Base-by-base conservation (phyloP, 2,888 invertebrate genomes). In the Amiota minor region DNA sequence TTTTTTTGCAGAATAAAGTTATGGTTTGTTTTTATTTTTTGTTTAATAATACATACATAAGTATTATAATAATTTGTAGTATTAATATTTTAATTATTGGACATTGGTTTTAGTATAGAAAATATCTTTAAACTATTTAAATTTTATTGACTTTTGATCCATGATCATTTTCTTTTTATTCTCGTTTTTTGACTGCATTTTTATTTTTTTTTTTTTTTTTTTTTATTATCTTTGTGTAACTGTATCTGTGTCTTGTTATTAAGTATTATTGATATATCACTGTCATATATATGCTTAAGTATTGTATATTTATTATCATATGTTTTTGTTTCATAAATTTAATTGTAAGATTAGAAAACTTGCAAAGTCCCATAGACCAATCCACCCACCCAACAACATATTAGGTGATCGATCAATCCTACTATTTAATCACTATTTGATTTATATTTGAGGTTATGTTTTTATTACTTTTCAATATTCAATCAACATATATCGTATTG, bases 1-100 rank as follows among this genome's bases (percentile, higher is more conserved):
- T 35, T 35, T 35, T 35, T 35, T 85, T 80, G 86, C 80, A 83
- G 75, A 80, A 78, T 85, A 78, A 78, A 81, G 79, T 75, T 81
- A 81, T 84, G 83, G 83, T 83, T 20, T 11, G 18, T 53, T 53
- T 53, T n/a, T 53, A 8, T 53, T 53, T n/a, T 56, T 18, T 11
- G 4, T 16, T 18, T 56, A 59, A 59, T 59, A 56, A 16, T 56
- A 59, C 77, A 80, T 84, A 82, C 14, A 55, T 53, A 64, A 53
- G 55, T 62, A 50, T 18, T 14, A 53, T 56, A 70, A 80, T 78
- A 70, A 71, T 78, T 75, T 73, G 71, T 72, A 70, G 70, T 73
- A 46, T 71, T 69, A 69, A 75, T 16, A 47, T 16, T 50, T 50
- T 68, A 45, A 14, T 50, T 53, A 8, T 45, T 70, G n/a, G 45